Evolutionary conservation across 2,113 vertebrate species (phyloP).

Genomic region (Lanius ludovicianus): DNA sequence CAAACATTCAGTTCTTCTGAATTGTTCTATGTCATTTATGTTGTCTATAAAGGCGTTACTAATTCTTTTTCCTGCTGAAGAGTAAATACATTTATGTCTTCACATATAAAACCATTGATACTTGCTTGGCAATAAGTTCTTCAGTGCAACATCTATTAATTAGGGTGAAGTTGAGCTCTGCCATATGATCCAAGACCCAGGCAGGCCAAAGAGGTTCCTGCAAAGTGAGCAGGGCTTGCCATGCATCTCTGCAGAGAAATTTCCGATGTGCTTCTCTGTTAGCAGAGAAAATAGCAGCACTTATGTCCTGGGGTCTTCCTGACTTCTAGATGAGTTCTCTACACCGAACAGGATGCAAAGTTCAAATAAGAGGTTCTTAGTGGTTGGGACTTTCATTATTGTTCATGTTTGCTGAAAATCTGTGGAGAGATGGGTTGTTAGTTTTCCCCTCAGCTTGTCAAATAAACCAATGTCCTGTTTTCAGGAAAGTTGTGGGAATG

Average conservation of each 20-base stretch:
- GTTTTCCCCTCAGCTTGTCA: not conserved
- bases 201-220: not conserved
- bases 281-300: not conserved
- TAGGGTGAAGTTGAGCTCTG: not conserved
- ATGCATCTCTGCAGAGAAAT: not conserved
- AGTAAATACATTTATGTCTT: not conserved
- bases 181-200: not conserved
- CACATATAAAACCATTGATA: not conserved
- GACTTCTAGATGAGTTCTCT: not conserved
- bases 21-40: not conserved
- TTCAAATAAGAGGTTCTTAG: not conserved
- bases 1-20: not conserved
- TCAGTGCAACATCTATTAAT: not conserved
- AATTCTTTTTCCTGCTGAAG: not conserved
- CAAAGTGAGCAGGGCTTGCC: not conserved
- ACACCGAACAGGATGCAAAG: not conserved
- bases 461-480: not conserved
- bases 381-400: not conserved
- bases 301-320: not conserved
- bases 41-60: not conserved
- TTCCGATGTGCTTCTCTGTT: not conserved
- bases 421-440: fast-evolving
- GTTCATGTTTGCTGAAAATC: not conserved
- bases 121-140: not conserved
- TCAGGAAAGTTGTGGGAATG: not conserved